Base-by-base conservation (phyloP, 2,113 vertebrate genomes). In the Mungos mungo region DNA sequence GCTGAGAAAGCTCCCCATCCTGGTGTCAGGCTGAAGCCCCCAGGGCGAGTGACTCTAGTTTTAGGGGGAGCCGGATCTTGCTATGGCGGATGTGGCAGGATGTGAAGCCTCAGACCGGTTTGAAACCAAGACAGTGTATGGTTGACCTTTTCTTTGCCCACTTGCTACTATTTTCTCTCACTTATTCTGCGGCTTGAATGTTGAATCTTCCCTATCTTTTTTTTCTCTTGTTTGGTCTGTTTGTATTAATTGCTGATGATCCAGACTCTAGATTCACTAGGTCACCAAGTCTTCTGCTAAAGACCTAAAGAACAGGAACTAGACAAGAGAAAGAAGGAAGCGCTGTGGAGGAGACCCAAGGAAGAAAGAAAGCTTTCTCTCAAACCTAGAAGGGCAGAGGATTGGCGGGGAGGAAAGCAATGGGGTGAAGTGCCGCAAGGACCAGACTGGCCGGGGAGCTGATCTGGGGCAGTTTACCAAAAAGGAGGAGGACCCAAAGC, bases 81-180 rank as follows among this genome's bases (percentile, higher is more conserved):
- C 79, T 68, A 5, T 45, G 54, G 8, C 0, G 5, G 0, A 2
- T 0, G 8, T 14, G 52, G 60, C 18, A 68, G 29, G 31, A 23
- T 23, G 35, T n/a, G 25, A 81, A 68, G 52, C 21, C 63, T 52
- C 33, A 63, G 9, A 41, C 9, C 13, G 14, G n/a, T 23, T 74
- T 16, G 45, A 0, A 21, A 18, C 33, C 29, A 60, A 92, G 66
- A 45, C 15, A 35, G 72, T 27, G 13, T 68, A 25, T 33, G 33
- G 41, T 33, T 29, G 38, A 41, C 47, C 38, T 18, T 87, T 41
- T 77, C 27, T 76, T 19, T 41, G 25, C 45, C 72, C n/a, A 47
- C 45, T 66, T n/a, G 38, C 66, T n/a, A 12, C 31, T 47, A 18
- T 81, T 54, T 35, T 41, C n/a, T 57, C 13, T 68, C 12, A 8